Evolutionary conservation across 2,113 vertebrate genomes (phyloP).

Genomic region (Promerops cafer): DNA sequence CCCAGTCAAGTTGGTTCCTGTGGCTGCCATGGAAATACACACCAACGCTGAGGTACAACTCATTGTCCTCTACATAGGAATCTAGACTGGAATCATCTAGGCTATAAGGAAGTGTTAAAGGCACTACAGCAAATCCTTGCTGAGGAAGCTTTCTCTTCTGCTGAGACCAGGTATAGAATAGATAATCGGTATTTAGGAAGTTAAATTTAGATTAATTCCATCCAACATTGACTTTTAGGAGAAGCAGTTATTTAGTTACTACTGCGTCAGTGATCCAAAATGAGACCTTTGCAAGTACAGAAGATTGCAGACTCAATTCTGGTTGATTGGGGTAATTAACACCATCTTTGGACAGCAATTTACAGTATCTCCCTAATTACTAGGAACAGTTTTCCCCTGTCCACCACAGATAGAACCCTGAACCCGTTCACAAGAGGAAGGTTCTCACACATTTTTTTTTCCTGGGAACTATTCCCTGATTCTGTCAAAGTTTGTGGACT

Average conservation of each 20-base stretch:
- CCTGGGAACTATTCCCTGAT: background rate
- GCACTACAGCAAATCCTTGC: background rate
- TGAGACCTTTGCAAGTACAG: background rate
- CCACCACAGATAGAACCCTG: background rate
- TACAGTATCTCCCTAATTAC: background rate
- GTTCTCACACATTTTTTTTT: background rate
- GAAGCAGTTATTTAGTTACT: background rate
- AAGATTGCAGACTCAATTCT: background rate
- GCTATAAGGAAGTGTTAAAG: background rate
- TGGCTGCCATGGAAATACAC: background rate
- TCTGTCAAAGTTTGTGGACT: background rate
- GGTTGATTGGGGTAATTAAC: background rate
- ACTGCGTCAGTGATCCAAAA: background rate
- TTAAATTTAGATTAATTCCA: background rate
- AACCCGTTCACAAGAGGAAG: background rate
- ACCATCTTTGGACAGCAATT: background rate
- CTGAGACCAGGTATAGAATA: background rate
- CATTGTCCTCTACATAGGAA: background rate
- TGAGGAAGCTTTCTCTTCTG: background rate
- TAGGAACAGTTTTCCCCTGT: background rate
- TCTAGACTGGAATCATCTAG: background rate
- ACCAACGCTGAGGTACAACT: accelerated
- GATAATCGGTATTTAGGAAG: background rate
- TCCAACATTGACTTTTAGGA: background rate
- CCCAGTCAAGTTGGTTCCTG: background rate